Conservation (phyloP, 2,113 vertebrate species). For the Ictidomys tridecemlineatus region DNA sequence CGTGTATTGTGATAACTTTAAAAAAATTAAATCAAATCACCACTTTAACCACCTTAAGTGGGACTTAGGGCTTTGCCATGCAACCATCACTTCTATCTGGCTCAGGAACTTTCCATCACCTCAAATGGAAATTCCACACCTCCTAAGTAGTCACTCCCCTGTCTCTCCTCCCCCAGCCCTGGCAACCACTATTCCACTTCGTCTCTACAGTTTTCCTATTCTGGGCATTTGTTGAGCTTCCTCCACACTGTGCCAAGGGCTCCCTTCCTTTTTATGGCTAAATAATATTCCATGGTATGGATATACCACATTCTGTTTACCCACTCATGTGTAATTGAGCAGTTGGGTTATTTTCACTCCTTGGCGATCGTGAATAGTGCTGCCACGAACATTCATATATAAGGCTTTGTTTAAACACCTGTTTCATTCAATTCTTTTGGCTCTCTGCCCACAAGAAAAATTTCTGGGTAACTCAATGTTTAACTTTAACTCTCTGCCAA, state of each 20-base stretch:
- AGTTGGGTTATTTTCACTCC: background rate
- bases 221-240: background rate
- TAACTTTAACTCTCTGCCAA: background rate
- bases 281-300: background rate
- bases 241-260: fast-evolving
- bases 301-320: background rate
- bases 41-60: fast-evolving
- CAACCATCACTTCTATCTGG: fast-evolving
- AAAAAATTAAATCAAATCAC: no score
- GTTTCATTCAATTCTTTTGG: background rate
- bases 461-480: background rate
- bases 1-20: fast-evolving
- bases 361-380: background rate
- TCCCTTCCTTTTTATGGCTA: background rate
- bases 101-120: fast-evolving
- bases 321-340: fast-evolving
- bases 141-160: fast-evolving
- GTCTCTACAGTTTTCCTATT: fast-evolving
- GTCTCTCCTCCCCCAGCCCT: no score
- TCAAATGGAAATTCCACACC: background rate
- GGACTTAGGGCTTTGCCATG: fast-evolving
- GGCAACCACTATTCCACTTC: fast-evolving
- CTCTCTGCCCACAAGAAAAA: no score
- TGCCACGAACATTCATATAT: fast-evolving
- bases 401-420: background rate